Base-by-base conservation (phyloP, 2,113 vertebrate genomes). In the Ageneiosus marmoratus region DNA sequence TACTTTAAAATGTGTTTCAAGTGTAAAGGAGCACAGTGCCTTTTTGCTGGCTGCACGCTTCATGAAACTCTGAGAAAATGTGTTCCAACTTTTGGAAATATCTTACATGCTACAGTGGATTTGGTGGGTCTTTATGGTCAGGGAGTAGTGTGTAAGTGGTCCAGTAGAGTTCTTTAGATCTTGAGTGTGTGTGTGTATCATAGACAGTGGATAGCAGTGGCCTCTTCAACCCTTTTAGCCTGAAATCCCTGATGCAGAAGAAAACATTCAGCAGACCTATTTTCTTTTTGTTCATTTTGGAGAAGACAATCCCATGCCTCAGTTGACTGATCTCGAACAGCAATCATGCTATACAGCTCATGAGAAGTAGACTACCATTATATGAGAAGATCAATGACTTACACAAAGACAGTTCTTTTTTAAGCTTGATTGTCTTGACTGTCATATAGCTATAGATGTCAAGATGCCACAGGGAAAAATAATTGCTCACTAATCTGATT, bases 271-370 rank as follows among this genome's bases (percentile, higher is more conserved):
- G 60, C 50, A 81, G 72, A 56, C 72, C 22, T 76, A 67, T 75
- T 77, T 78, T 69, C 37, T 69, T 62, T 77, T 62, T 75, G 77
- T 77, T 69, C 58, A 2, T 76, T 72, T 67, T 29, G 37, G 79
- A 77, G 70, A 50, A 70, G 84, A 73, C 58, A 75, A 60, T 81
- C 73, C 79, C 53, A 60, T 16, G 63, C 79, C 73, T 72, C 62
- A 79, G 58, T 91, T 92, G 90, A 94, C 80, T 90, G 91, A 89
- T 89, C 82, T 89, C 88, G 90, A 92, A 91, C 85, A 87, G 89
- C 91, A 93, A 93, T 93, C 91, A 93, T 92, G 90, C 91, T 91
- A 92, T 90, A 92, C 91, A 92, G 90, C 91, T 89, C 89, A 90
- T 89, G 88, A 86, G 84, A 87, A 87, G 90, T 32, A 79, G 67